Evolutionary conservation across 92 coral and sea anemone species (phyloP), one percentile per base, ranked within the genome.

Genomic region (Diadumene lineata): DNA sequence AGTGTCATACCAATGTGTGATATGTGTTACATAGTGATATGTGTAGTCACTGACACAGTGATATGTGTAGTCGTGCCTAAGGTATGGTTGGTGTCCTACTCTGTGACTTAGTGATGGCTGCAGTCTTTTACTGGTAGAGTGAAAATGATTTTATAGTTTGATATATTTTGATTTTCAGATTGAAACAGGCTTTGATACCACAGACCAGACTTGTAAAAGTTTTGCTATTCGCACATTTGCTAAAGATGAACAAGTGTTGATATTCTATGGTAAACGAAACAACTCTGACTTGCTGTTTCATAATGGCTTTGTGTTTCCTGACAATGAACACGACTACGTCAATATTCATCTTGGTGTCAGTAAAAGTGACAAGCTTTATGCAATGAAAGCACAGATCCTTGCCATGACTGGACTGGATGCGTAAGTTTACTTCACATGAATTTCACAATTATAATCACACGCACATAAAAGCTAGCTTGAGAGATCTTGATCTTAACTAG

Each of bases 251-350:
- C 97, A 94, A 88, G 96, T 94, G 11, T 86, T 82, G 70, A 92
- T 94, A 43, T 94, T 88, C 77, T 94, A 94, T 56, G 98, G 98
- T 24, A 90, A 87, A 68, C 91, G 98, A 60, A 92, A 93, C 34
- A 94, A 92, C 63, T 85, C 92, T 26, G 97, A 94, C 22, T 85
- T 91, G 64, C 78, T 94, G 84, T 92, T 94, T 27, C 94, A 92
- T 64, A 92, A 92, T 31, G 98, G 98, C n/a, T 94, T 94, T 55
- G 93, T 84, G 38, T 92, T 69, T 80, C 86, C 87, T 31, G 91
- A 79, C 31, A 92, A 91, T 61, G 43, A 69, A n/a, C 82, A 92
- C 43, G 98, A 94, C 58, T 83, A 74, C 55, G 89, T 92, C 15
- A 77, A 70, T 38, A 83, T 94, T 51, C 89, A 84, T 53, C 93